A percentile compares a stretch with the other conserved stretches of the same genome.
Evolutionary conservation across 2,113 vertebrate genomes (phyloP).

Genomic region (Hyperopisus bebe): DNA sequence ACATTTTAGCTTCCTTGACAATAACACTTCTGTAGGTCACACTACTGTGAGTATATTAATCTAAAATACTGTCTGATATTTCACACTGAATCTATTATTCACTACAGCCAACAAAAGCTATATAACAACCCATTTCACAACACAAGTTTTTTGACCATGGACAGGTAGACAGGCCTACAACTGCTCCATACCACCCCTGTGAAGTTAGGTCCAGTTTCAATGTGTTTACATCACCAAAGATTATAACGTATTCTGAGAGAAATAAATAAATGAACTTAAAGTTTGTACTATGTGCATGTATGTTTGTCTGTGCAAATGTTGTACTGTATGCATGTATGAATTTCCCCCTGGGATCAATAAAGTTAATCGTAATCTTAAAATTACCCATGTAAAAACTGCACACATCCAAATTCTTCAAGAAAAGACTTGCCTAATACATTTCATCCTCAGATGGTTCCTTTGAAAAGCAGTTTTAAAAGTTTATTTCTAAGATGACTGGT

Average conservation of each 20-base stretch:
- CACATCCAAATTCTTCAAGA: background rate
- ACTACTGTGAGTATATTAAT: background rate
- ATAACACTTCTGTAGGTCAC: background rate
- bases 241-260: background rate
- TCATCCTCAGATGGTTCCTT: background rate
- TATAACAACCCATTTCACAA: background rate
- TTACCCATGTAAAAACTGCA: background rate
- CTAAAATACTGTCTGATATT: background rate
- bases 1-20: background rate
- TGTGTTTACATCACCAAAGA: background rate
- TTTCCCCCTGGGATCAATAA: background rate
- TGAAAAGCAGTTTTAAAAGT: background rate
- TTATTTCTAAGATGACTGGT: background rate
- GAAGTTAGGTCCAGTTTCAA: background rate
- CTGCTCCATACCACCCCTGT: background rate
- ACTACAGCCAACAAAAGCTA: background rate
- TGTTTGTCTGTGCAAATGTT: background rate
- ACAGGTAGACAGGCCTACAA: too few species aligned
- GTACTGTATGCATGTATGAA: background rate
- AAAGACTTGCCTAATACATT: background rate
- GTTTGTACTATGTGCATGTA: background rate
- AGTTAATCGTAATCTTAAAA: background rate
- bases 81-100: background rate
- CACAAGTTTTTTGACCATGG: background rate
- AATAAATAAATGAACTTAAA: background rate